Base-by-base conservation (phyloP, 2,888 invertebrate species). In the Nebria salina region DNA sequence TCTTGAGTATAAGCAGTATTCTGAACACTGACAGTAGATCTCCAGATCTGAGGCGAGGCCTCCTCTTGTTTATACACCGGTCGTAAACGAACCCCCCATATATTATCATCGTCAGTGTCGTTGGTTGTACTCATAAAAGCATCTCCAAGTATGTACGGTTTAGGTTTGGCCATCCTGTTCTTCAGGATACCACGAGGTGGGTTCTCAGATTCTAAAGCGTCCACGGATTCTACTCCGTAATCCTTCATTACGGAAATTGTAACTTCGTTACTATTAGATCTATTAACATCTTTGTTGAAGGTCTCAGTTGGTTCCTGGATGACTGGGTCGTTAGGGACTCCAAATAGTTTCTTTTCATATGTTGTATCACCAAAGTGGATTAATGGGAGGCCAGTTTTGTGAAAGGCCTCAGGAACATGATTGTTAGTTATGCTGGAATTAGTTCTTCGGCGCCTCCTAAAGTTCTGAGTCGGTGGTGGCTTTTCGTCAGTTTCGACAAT, bases 401-500 rank as follows among this genome's bases (percentile, higher is more conserved):
- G 88, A 20, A 86, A 87, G 83, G 90, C 90, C 81, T 87, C 87
- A 43, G 83, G 82, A 13, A 83, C 75, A 79, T 83, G 83, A 72
- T 84, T 83, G 54, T 85, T 82, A 86, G 90, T 88, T 75, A 91
- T 91, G 15, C 88, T 87, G 84, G 92, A 92, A 82, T 90, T 91
- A 85, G 92, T 89, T 84, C 94, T 91, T 84, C 94, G 90, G 85
- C 94, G 91, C 54, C 54, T 54, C 83, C 96, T 91, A 86, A 95
- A 95, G 87, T 95, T 94, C 86, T 94, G 94, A 0, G 95, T 94
- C 5, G 96, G 95, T 9, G 96, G 96, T 72, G 96, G 96, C 87
- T 96, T 96, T 83, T 94, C 95, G 88, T 96, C 95, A 0, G 96
- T 96, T 86, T 96, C 95, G 54, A 96, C 96, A 82, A 96, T 96